Evolutionary conservation across 2,797 vertebrate genomes (phyloP).

Genomic region (Cyprinella venusta): DNA sequence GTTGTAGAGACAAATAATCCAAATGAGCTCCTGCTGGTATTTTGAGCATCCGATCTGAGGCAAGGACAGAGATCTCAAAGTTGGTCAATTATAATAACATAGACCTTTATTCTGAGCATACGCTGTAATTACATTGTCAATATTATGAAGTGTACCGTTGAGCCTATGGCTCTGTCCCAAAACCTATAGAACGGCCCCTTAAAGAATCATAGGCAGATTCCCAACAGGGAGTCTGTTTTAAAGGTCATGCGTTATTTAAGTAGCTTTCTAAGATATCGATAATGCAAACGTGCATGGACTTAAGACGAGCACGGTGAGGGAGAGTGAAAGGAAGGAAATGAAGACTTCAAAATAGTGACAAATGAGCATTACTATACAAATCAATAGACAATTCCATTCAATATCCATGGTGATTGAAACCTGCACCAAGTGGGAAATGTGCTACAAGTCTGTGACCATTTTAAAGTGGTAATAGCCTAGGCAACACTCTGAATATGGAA

Average conservation of each 20-base stretch:
- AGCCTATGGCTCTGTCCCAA: neutral
- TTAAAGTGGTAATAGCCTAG: neutral
- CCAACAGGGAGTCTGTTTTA: neutral
- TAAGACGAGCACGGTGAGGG: neutral
- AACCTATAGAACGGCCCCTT: conserved; percentile 9
- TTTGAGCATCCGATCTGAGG: neutral
- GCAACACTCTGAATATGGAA: neutral
- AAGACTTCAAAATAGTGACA: neutral
- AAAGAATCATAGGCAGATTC: neutral
- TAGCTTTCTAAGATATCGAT: neutral
- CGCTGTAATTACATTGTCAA: neutral
- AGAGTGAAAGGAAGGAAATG: neutral
- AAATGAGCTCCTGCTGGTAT: neutral
- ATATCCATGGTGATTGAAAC: neutral
- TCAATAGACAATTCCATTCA: too few species aligned
- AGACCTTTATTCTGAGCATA: neutral
- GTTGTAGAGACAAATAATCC: too few species aligned
- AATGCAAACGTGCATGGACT: neutral
- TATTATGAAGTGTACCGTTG: conserved; percentile 10
- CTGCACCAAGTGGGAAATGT: neutral
- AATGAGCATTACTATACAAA: neutral
- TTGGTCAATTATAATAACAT: neutral
- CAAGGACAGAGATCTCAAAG: neutral
- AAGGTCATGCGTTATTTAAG: neutral
- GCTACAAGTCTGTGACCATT: neutral